Evolutionary conservation across 2,797 vertebrate genomes (phyloP).

Genomic region (Rhabdomys pumilio): DNA sequence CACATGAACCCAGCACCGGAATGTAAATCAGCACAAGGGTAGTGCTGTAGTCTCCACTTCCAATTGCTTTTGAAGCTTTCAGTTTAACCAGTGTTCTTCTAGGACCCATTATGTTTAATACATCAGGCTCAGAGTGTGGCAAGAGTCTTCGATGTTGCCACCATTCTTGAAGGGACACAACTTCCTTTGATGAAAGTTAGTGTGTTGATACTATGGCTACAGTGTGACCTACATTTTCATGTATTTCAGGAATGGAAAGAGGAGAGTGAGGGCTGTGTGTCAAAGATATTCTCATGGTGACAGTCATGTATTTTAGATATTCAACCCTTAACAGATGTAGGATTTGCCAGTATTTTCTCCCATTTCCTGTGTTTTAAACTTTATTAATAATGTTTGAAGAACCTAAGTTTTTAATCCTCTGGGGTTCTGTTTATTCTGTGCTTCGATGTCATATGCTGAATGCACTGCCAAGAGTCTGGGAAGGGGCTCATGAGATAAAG

Average conservation of each 20-base stretch:
- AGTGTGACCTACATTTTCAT: constrained; percentile 3
- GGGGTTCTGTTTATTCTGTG: too few relatives aligned
- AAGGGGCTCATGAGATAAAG: background rate
- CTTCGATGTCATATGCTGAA: background rate
- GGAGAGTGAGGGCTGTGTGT: background rate
- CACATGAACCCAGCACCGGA: background rate
- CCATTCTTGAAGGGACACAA: background rate
- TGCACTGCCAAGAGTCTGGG: background rate
- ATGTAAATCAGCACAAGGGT: background rate
- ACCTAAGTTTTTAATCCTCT: background rate
- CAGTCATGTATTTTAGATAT: background rate
- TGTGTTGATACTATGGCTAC: background rate
- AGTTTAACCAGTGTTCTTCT: background rate
- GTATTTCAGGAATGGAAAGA: constrained; percentile 1
- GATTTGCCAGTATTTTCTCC: background rate
- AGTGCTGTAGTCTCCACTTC: background rate
- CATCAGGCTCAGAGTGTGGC: background rate
- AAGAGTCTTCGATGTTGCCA: background rate
- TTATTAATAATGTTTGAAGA: background rate
- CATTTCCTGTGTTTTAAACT: background rate
- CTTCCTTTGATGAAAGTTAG: background rate
- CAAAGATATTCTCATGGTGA: background rate
- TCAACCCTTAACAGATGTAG: background rate
- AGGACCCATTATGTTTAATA: background rate
- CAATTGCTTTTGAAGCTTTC: background rate